Base-by-base conservation (phyloP, 92 coral and sea anemone species). In the Zoanthus sansibaricus region DNA sequence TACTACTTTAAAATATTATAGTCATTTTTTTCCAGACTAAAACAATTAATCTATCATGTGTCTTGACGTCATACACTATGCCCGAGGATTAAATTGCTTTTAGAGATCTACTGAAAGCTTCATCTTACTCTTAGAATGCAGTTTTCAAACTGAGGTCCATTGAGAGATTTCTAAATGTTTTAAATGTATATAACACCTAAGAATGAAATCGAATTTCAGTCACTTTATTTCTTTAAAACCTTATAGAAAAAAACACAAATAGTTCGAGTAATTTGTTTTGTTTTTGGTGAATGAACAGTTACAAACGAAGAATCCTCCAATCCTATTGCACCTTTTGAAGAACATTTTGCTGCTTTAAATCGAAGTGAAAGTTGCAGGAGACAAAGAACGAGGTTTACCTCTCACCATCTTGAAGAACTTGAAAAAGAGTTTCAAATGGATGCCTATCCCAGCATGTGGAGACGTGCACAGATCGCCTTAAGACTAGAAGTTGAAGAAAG, bases 321-420 rank as follows among this genome's bases (percentile, higher is more conserved):
- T 49, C 75, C 73, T 44, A 46, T 64, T 6, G 31, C 61, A 0
- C 85, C 75, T 12, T 80, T 80, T 64, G 85, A 80, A 20, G 85
- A 80, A 62, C 74, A 80, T 32, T 64, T 18, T 32, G 85, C 75
- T n/a, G 85, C 85, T 62, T 6, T 80, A 47, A 80, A 12, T 80
- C 75, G 20, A 20, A 44, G 1, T 66, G 56, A 31, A 18, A 70
- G 66, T 2, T 51, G 45, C 31, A 47, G 21, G 25, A 66, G 75
- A 16, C 74, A 80, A 12, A 48, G 73, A 66, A 80, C 32, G 15
- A 20, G 47, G 12, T 47, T 80, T 66, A 18, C 85, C 45, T 30
- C 75, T 21, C 61, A 18, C 59, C 85, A 80, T 17, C 9, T 66
- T 13, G 59, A 80, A 62, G 85, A 80, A 80, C 73, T 80, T 21